Evolutionary conservation across 1,140 invertebrate species (phyloP).

Genomic region (Campoletis sonorensis): DNA sequence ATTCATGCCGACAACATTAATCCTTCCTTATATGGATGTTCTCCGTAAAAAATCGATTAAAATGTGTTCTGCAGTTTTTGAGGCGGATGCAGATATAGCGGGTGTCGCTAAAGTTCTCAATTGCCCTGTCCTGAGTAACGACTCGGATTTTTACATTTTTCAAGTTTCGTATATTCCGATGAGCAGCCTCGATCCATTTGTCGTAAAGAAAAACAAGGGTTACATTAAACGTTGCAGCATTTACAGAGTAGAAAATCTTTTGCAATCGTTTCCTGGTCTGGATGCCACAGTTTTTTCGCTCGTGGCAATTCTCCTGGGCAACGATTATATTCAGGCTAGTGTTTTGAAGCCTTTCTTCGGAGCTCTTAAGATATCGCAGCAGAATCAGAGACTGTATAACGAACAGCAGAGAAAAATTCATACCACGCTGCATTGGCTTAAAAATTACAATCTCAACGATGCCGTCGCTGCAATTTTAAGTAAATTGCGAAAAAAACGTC

Average conservation of each 20-base stretch:
- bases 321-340: constrained; percentile 81
- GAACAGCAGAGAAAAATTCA: constrained; percentile 82
- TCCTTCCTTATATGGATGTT: constrained; percentile 84
- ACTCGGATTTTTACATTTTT: constrained; percentile 95
- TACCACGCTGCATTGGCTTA: constrained; percentile 84
- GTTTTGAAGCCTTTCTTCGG: constrained; percentile 84
- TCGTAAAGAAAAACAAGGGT: constrained; percentile 54
- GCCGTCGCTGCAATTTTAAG: constrained; percentile 83
- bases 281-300: constrained; percentile 83
- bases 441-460: constrained; percentile 81
- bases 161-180: constrained; percentile 89
- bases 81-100: constrained; percentile 92
- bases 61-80: constrained; percentile 86
- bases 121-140: constrained; percentile 91
- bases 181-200: constrained; percentile 78
- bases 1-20: constrained; percentile 84
- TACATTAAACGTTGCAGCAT: constrained; percentile 81
- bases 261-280: constrained; percentile 81
- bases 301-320: constrained; percentile 88
- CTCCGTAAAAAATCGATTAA: constrained; percentile 81
- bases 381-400: constrained; percentile 76
- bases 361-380: constrained; percentile 80
- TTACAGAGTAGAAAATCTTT: constrained; percentile 84
- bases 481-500: constrained; percentile 77
- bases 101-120: constrained; percentile 84